A percentile compares a stretch with the other conserved stretches of the same genome.
phyloP scores from a whole-genome alignment of 2,888 invertebrate species.

The Drosophila rellima region DNA sequence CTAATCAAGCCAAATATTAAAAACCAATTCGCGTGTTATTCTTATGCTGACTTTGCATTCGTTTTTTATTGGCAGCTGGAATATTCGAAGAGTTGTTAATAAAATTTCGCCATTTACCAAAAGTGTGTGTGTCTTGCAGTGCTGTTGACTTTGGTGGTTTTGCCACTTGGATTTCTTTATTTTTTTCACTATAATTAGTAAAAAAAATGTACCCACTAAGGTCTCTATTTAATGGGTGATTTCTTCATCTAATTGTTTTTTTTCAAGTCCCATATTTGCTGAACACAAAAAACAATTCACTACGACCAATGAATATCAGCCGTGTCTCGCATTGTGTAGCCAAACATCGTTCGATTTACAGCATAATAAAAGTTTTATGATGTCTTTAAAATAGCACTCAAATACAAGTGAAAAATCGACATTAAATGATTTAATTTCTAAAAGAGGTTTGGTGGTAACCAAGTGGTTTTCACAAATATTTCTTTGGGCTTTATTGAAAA shows the following conservation, averaged over 20 bases:
- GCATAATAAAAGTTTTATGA: no score
- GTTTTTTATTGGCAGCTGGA: conserved; percentile 22
- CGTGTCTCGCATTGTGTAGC: no score
- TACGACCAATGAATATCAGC: no score
- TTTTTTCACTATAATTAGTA: not conserved
- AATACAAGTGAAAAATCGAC: not conserved
- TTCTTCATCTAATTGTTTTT: not conserved
- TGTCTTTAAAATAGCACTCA: no score
- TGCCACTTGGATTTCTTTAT: not conserved
- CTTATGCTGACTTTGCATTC: not conserved
- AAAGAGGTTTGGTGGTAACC: not conserved
- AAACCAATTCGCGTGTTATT: not conserved
- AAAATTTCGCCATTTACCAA: conserved; percentile 35
- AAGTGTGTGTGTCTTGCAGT: conserved; percentile 8
- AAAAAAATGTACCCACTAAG: not conserved
- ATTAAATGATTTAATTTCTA: not conserved
- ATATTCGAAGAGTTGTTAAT: conserved; percentile 31
- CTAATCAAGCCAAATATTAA: not conserved
- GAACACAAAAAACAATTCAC: no score
- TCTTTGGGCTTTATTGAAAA: not conserved
- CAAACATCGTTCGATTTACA: no score
- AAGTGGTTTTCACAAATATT: not conserved
- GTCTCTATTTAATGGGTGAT: not conserved
- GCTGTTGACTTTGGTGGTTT: not conserved
- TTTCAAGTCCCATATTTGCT: no score